Evolutionary conservation across 2,797 vertebrate species (phyloP).

Genomic region (Lepidocolaptes lacrymiger): DNA sequence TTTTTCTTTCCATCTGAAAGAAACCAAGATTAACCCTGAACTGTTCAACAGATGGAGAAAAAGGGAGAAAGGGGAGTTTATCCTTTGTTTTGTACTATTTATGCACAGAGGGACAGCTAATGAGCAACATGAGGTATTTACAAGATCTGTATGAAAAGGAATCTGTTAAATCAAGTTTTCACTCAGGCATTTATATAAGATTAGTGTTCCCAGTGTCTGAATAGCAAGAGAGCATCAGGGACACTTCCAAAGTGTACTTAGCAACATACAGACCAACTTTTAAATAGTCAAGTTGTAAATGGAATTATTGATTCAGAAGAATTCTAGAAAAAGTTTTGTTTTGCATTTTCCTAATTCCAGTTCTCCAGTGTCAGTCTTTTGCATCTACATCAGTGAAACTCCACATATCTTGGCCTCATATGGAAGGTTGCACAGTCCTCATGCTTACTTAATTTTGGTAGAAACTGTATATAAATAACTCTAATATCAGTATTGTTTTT

Average conservation of each 20-base stretch:
- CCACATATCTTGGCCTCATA: background rate
- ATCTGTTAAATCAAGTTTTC: background rate
- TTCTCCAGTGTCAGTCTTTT: background rate
- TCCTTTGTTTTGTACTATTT: background rate
- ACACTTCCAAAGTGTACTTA: background rate
- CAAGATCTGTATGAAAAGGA: background rate
- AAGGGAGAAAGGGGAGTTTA: background rate
- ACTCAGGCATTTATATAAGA: background rate
- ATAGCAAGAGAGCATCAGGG: background rate
- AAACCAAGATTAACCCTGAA: background rate
- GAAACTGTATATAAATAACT: background rate
- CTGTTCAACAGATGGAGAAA: background rate
- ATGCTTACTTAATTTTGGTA: background rate
- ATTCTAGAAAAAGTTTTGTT: background rate
- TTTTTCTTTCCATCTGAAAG: background rate
- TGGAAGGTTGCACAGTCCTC: background rate
- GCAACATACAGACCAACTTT: background rate
- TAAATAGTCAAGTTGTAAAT: background rate
- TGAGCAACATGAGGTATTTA: background rate
- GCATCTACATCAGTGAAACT: background rate
- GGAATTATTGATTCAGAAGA: background rate
- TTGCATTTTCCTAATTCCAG: background rate
- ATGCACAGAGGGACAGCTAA: background rate
- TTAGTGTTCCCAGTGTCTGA: background rate
- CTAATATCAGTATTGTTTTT: background rate